Conservation (phyloP, 2,113 vertebrate genomes). For the Garra rufa region DNA sequence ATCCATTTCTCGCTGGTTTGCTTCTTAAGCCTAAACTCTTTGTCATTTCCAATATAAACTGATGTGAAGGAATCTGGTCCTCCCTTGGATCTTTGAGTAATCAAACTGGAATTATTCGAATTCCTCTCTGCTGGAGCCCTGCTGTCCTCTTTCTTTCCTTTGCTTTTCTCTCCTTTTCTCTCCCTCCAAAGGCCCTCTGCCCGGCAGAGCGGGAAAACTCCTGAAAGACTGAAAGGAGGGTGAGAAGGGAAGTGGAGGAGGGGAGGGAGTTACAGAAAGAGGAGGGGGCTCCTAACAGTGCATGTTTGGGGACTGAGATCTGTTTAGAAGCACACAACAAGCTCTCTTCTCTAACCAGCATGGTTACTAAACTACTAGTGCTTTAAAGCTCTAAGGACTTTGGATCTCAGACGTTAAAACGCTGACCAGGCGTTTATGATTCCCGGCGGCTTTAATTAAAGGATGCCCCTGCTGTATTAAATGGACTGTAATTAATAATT, state of each 20-base stretch:
- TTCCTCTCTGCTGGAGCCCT: conserved; percentile 26
- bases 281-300: not conserved
- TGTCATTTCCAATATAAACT: not conserved
- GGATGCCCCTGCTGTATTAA: conserved; percentile 1
- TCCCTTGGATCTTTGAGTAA: conserved; percentile 11
- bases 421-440: conserved; percentile 9
- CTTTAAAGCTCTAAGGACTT: conserved; percentile 10
- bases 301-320: not conserved
- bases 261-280: conserved; percentile 47
- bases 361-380: not conserved
- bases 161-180: not conserved
- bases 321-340: not conserved
- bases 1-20: not conserved
- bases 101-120: conserved; percentile 25
- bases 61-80: not conserved
- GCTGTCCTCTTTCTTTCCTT: conserved; percentile 17
- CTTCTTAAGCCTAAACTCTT: not conserved
- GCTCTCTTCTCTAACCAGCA: not conserved
- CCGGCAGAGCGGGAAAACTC: conserved; percentile 71
- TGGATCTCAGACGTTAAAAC: not conserved
- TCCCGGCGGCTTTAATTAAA: conserved; percentile 36
- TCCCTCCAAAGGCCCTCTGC: conserved; percentile 43
- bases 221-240: conserved; percentile 34
- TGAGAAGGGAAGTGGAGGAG: conserved; percentile 57
- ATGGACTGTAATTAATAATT: conserved; percentile 30